Evolutionary conservation across 2,797 vertebrate species (phyloP).

Genomic region (Tamandua tetradactyla): DNA sequence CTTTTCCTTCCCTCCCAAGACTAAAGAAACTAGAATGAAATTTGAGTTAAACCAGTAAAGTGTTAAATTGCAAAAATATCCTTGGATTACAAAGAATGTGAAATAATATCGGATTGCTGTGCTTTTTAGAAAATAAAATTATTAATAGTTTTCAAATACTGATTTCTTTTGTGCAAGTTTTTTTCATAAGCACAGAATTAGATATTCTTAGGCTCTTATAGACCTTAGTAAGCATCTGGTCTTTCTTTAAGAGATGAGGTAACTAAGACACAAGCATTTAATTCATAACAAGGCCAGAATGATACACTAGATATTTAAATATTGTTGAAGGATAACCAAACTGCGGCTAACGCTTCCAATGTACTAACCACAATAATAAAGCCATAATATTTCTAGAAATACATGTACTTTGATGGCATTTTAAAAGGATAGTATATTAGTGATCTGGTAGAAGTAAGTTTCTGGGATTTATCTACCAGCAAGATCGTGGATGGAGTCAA

Average conservation of each 20-base stretch:
- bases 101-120: neutral
- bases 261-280: neutral
- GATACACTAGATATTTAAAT: neutral
- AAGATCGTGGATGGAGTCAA: neutral
- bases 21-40: conserved; percentile 43
- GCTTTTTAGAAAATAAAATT: conserved; percentile 33
- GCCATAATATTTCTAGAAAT: neutral
- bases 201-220: neutral
- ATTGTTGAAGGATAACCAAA: neutral
- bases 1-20: neutral
- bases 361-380: neutral
- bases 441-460: conserved; percentile 12
- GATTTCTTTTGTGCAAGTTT: neutral
- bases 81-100: conserved; percentile 10
- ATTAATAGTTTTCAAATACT: neutral
- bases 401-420: neutral
- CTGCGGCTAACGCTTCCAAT: neutral
- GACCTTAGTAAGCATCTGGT: neutral
- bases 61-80: conserved; percentile 12
- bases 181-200: neutral
- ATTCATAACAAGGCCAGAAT: neutral
- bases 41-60: conserved; percentile 34
- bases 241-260: conserved; percentile 27
- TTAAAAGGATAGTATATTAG: conserved; percentile 18
- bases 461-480: neutral